phyloP scores from a whole-genome alignment of 2,113 vertebrate species.

The Muntiacus reevesi region DNA sequence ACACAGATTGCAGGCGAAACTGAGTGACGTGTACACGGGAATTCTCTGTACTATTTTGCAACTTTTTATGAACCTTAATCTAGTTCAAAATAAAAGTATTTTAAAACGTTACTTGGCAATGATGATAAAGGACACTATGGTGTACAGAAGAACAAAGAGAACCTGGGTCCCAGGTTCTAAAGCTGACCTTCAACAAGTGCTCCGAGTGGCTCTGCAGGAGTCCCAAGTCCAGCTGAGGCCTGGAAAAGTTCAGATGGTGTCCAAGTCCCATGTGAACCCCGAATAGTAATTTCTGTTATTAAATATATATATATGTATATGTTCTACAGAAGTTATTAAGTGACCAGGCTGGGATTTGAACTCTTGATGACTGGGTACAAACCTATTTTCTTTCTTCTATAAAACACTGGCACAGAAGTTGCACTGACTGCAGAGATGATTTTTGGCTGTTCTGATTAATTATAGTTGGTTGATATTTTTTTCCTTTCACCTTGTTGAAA shows the following conservation, averaged over 20 bases:
- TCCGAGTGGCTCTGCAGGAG: not conserved
- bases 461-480: not conserved
- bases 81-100: not conserved
- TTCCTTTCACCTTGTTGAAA: conserved; percentile 49
- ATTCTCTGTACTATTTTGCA: not conserved
- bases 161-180: not conserved
- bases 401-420: not conserved
- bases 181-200: not conserved
- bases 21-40: not conserved
- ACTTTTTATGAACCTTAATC: not conserved
- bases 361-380: not conserved
- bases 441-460: not conserved
- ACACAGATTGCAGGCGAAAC: not conserved
- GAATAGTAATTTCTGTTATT: not conserved
- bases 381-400: not conserved
- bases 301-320: not conserved
- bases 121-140: not conserved
- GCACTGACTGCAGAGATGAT: not conserved
- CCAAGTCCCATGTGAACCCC: not conserved
- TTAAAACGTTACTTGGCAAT: not conserved
- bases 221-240: not conserved
- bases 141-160: not conserved
- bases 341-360: not conserved
- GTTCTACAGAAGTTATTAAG: not conserved
- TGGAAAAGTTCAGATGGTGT: not conserved